Conservation (phyloP, 2,888 invertebrate species). For the Erannis defoliaria region DNA sequence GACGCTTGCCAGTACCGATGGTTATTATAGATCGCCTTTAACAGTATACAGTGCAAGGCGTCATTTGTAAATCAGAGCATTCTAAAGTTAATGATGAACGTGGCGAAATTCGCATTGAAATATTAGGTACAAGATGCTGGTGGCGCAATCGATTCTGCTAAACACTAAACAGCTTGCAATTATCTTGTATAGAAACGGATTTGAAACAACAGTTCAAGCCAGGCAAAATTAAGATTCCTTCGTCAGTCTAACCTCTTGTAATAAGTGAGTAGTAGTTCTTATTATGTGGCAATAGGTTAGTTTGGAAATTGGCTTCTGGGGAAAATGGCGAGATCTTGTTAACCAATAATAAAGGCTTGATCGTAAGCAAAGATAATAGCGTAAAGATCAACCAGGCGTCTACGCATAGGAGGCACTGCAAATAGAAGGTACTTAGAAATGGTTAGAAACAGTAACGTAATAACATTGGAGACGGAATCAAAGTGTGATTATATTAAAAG, state of each 20-base stretch:
- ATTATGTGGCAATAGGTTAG: constrained; percentile 47
- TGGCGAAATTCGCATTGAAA: constrained; percentile 41
- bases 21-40: constrained; percentile 45
- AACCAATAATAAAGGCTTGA: constrained; percentile 49
- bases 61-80: constrained; percentile 31
- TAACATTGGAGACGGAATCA: neutral
- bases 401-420: constrained; percentile 12
- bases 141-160: constrained; percentile 38
- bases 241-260: constrained; percentile 41
- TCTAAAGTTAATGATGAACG: constrained; percentile 31
- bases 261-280: constrained; percentile 11
- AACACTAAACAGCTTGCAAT: constrained; percentile 40
- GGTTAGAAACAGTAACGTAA: neutral
- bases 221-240: constrained; percentile 52
- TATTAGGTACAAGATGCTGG: constrained; percentile 31
- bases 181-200: constrained; percentile 42
- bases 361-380: constrained; percentile 37
- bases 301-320: constrained; percentile 52
- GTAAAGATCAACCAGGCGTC: constrained; percentile 34
- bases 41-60: constrained; percentile 12
- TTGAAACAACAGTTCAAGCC: constrained; percentile 36
- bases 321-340: constrained; percentile 50
- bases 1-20: constrained; percentile 44
- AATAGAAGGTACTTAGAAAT: neutral
- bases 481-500: neutral